These are phyloP conservation scores for Urocitellus parryii DNA, from an alignment of 2,113 vertebrate species.

Conservation along the genomic window DNA sequence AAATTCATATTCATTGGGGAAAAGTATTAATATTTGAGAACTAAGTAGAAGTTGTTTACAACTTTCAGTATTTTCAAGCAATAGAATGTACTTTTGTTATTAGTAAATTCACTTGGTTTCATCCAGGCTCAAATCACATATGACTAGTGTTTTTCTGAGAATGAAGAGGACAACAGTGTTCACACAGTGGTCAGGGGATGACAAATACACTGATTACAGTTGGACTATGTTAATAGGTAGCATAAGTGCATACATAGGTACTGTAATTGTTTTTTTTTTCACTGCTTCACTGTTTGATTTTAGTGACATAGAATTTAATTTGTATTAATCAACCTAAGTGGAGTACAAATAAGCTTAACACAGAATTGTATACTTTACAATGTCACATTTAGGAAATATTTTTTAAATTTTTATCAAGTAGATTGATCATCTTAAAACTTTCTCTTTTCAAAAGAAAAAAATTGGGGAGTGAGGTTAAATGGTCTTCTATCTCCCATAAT, in stretches of 20 bases:
- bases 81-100: background rate
- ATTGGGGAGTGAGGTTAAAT: background rate
- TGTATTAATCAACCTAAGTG: conserved; percentile 29
- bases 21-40: conserved; percentile 77
- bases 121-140: background rate
- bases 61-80: conserved; percentile 53
- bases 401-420: background rate
- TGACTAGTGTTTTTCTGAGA: background rate
- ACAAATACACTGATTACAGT: background rate
- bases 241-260: background rate
- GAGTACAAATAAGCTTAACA: conserved; percentile 36
- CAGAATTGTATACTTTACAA: background rate
- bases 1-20: conserved; percentile 63
- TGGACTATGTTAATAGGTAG: background rate
- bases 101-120: background rate
- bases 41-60: conserved; percentile 58
- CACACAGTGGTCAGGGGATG: background rate
- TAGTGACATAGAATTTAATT: conserved; percentile 56
- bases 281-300: conserved; percentile 31
- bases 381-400: background rate
- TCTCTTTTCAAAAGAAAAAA: conserved; percentile 25
- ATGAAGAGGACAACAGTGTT: background rate
- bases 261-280: background rate
- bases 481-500: background rate
- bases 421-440: conserved; percentile 20